Evolutionary conservation across 2,888 invertebrate species (phyloP).

Genomic region (Dynastes grantii): DNA sequence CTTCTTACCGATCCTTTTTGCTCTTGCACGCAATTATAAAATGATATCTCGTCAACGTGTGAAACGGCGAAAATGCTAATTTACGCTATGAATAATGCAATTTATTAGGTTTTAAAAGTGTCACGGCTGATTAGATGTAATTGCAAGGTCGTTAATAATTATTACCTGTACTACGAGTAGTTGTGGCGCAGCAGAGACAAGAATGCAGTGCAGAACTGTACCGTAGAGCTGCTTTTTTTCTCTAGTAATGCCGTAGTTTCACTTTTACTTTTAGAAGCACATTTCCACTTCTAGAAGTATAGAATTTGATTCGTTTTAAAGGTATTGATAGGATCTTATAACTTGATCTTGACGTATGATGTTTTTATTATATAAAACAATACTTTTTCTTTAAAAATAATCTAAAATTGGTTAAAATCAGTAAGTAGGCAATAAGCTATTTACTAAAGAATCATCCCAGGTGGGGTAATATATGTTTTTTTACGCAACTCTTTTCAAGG

Average conservation of each 20-base stretch:
- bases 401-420: too few relatives aligned
- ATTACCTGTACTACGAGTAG: slow-evolving; percentile 6
- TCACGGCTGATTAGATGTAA: slow-evolving; percentile 35
- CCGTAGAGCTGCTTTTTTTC: neutral
- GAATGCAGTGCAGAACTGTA: slow-evolving; percentile 8
- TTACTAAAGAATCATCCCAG: too few relatives aligned
- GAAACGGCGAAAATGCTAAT: slow-evolving; percentile 26
- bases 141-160: slow-evolving; percentile 44
- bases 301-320: neutral
- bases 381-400: too few relatives aligned
- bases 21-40: neutral
- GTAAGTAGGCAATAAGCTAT: too few relatives aligned
- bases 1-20: neutral
- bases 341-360: neutral
- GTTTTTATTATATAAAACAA: too few relatives aligned
- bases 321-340: neutral
- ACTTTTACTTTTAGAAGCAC: slow-evolving; percentile 23
- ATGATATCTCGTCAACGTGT: neutral
- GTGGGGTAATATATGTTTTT: too few relatives aligned
- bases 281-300: slow-evolving; percentile 1
- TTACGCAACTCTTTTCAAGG: too few relatives aligned
- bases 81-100: slow-evolving; percentile 40
- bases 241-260: neutral
- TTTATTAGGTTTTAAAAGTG: slow-evolving; percentile 40
- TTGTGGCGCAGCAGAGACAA: neutral